Conservation (phyloP, 2,888 invertebrate genomes). For the Gymnocheta viridis region DNA sequence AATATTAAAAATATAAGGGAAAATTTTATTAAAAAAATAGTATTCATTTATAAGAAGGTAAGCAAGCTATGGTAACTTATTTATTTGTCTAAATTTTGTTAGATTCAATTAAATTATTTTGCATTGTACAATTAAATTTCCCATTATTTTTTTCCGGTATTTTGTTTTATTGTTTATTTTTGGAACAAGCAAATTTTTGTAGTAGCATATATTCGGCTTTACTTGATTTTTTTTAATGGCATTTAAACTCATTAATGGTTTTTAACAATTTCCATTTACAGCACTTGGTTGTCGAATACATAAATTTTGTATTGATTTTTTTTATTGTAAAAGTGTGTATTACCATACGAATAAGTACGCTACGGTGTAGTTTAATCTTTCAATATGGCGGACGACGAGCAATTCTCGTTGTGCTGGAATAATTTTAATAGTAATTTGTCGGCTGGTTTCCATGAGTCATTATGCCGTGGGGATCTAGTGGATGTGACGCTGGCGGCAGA, state of each 20-base stretch:
- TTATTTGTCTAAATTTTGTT: not conserved
- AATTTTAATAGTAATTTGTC: slow-evolving; percentile 89
- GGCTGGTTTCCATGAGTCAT: slow-evolving; percentile 87
- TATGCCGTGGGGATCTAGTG: slow-evolving; percentile 87
- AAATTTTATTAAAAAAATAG: not conserved
- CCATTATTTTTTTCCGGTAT: not conserved
- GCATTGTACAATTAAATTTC: not conserved
- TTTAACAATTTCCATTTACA: not conserved
- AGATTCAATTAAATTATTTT: not conserved
- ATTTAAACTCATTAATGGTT: not conserved
- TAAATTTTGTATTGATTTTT: slow-evolving; percentile 57
- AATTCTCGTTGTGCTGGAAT: slow-evolving; percentile 89
- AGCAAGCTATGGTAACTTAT: not conserved
- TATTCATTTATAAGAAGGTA: not conserved
- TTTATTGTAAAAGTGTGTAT: slow-evolving; percentile 3
- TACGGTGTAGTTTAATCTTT: slow-evolving; percentile 70
- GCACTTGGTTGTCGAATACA: slow-evolving; percentile 40
- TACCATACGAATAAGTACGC: slow-evolving; percentile 47
- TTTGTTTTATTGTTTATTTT: not conserved
- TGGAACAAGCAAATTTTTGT: not conserved
- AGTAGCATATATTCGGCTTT: no score
- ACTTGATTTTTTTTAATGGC: not conserved
- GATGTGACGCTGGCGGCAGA: slow-evolving; percentile 88
- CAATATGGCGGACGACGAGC: slow-evolving; percentile 89
- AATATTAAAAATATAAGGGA: slow-evolving; percentile 7